phyloP scores from a whole-genome alignment of 2,113 vertebrate genomes.

The Petrocephalus microphthalmus region DNA sequence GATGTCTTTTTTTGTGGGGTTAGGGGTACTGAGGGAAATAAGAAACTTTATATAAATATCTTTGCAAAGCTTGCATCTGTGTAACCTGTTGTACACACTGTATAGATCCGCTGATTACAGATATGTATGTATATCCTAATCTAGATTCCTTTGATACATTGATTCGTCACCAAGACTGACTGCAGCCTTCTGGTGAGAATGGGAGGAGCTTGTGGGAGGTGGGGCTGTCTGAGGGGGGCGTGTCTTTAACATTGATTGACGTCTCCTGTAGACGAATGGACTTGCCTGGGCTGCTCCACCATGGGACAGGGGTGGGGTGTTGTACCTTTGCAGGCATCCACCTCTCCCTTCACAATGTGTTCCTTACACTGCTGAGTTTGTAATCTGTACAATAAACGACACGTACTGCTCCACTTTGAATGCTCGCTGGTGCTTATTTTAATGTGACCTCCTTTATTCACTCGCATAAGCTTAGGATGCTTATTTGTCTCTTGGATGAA shows the following conservation, averaged over 20 bases:
- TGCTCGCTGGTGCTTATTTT: background rate
- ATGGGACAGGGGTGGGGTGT: background rate
- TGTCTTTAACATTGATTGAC: background rate
- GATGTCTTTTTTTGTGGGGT: conserved; percentile 22
- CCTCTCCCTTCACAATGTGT: conserved; percentile 33
- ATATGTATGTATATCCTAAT: conserved; percentile 26
- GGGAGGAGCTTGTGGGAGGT: background rate
- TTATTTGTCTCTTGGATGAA: background rate
- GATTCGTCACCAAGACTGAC: background rate
- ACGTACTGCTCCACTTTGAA: conserved; percentile 14
- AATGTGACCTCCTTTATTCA: background rate
- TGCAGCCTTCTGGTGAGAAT: background rate
- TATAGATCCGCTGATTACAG: conserved; percentile 32
- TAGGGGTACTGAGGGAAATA: conserved; percentile 32
- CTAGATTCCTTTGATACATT: background rate
- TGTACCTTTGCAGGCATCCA: conserved; percentile 13
- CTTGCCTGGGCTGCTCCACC: background rate
- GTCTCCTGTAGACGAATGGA: background rate
- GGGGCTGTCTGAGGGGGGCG: background rate
- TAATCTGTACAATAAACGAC: conserved; percentile 77
- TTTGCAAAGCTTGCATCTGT: conserved; percentile 47
- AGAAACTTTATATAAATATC: conserved; percentile 51
- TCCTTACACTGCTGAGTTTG: conserved; percentile 68
- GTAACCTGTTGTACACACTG: conserved; percentile 34
- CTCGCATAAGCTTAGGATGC: background rate